Evolutionary conservation across 2,888 invertebrate species (phyloP), one percentile per base, ranked within the genome.

Genomic region (Lapara coniferarum): DNA sequence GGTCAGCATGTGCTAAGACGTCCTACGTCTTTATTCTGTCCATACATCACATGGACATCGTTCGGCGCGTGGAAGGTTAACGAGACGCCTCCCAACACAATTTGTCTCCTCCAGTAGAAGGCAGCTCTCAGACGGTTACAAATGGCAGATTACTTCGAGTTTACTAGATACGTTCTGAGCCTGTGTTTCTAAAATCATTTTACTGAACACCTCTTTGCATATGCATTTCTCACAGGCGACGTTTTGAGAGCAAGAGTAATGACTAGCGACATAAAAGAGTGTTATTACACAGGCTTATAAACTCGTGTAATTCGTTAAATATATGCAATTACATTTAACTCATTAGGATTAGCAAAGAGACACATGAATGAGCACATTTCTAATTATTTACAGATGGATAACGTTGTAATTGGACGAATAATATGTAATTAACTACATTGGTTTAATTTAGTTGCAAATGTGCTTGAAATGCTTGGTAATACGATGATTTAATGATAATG

Each of bases 111-210:
- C 76, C 75, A 71, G 73, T 75, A 77, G 76, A 73, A 85, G 86
- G 85, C 85, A 85, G 81, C 84, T 71, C 73, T 73, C 70, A 77
- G 89, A 89, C 89, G 84, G 80, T 78, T 82, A 89, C 87, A 89
- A 89, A 89, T 89, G 80, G 89, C 78, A 87, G 88, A 89, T 89
- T 89, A 89, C 86, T 80, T 75, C 72, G 81, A 87, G 87, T 84
- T 85, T 85, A 84, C 85, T 85, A 79, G 83, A 79, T 80, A 77
- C 80, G 63, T 67, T 59, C 55, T 7, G 53, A 30, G 55, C 55
- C 66, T 55, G 59, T 44, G 56, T 30, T 67, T 55, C 63, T 56
- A 52, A 69, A 69, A 67, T 57, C 53, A 63, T 63, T 67, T 55
- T 19, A 25, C 37, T 67, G 55, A 55, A 55, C 55, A 67, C 66